These are phyloP conservation scores for Calliphora vicina DNA, from an alignment of 1,140 invertebrate species.

Conservation along the genomic window DNA sequence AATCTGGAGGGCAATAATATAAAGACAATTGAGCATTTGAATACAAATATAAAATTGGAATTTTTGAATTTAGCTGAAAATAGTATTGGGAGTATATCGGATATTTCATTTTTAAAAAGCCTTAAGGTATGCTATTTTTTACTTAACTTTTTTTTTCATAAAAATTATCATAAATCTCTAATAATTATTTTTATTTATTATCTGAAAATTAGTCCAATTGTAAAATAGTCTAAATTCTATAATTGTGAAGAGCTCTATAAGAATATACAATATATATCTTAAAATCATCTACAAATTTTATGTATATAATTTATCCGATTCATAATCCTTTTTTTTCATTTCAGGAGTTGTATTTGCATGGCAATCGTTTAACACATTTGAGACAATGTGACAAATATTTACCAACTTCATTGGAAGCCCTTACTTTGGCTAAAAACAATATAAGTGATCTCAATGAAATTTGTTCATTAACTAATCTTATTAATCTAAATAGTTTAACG, in stretches of 20 bases:
- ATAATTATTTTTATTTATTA: no score
- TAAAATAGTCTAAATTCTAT: no score
- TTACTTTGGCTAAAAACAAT: slow-evolving; percentile 86
- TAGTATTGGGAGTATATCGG: slow-evolving; percentile 81
- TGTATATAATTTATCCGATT: no score
- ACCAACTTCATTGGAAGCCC: slow-evolving; percentile 75
- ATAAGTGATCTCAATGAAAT: slow-evolving; percentile 89
- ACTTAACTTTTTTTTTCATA: not conserved
- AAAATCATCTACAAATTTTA: no score
- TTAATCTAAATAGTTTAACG: slow-evolving; percentile 80
- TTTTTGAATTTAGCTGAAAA: slow-evolving; percentile 89
- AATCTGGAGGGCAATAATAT: slow-evolving; percentile 69
- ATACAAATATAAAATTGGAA: slow-evolving; percentile 80
- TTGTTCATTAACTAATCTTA: slow-evolving; percentile 78
- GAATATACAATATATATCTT: no score
- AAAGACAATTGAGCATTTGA: slow-evolving; percentile 85
- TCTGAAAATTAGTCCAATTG: no score
- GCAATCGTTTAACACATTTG: slow-evolving; percentile 84
- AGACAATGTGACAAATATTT: slow-evolving; percentile 83
- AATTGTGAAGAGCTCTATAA: no score
- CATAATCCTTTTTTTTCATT: slow-evolving; percentile 44
- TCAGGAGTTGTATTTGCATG: slow-evolving; percentile 84
- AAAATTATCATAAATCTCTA: no score
- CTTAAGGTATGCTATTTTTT: slow-evolving; percentile 73
- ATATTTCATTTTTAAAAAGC: slow-evolving; percentile 81